phyloP scores from a whole-genome alignment of 2,113 vertebrate genomes.

The Rhea americana region DNA sequence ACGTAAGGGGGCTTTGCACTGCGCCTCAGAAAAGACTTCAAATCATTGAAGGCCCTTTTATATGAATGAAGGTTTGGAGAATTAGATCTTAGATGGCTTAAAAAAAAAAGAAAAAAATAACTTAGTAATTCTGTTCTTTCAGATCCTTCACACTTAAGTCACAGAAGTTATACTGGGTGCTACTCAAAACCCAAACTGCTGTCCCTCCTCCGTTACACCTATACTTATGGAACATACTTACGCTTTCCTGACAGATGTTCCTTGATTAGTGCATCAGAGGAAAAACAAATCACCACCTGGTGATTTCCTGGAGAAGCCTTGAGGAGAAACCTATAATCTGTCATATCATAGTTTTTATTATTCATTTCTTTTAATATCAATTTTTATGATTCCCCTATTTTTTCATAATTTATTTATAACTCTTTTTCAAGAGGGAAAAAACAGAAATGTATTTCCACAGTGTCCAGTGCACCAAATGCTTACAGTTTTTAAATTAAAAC shows the following conservation, averaged over 20 bases:
- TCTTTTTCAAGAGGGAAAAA: neutral
- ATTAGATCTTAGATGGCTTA: neutral
- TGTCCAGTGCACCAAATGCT: neutral
- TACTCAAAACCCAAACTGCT: neutral
- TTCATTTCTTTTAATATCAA: slow-evolving; percentile 37
- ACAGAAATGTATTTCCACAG: neutral
- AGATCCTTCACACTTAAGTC: neutral
- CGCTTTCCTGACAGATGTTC: slow-evolving; percentile 65
- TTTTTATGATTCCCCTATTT: neutral
- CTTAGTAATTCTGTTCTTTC: neutral
- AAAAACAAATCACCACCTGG: slow-evolving; percentile 66
- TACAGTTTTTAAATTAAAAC: slow-evolving; percentile 11
- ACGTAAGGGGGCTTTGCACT: neutral
- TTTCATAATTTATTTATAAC: neutral
- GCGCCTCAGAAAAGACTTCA: neutral
- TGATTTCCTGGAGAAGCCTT: slow-evolving; percentile 59
- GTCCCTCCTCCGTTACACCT: slow-evolving; percentile 3
- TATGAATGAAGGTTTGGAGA: neutral
- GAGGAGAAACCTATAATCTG: slow-evolving; percentile 56
- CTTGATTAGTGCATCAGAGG: slow-evolving; percentile 63
- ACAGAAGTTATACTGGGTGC: neutral
- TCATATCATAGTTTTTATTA: neutral
- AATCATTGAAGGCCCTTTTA: neutral
- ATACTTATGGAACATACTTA: slow-evolving; percentile 56
- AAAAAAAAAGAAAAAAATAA: neutral